These are phyloP conservation scores for Euplexia lucipara DNA, from an alignment of 2,888 invertebrate genomes.

Conservation along the genomic window DNA sequence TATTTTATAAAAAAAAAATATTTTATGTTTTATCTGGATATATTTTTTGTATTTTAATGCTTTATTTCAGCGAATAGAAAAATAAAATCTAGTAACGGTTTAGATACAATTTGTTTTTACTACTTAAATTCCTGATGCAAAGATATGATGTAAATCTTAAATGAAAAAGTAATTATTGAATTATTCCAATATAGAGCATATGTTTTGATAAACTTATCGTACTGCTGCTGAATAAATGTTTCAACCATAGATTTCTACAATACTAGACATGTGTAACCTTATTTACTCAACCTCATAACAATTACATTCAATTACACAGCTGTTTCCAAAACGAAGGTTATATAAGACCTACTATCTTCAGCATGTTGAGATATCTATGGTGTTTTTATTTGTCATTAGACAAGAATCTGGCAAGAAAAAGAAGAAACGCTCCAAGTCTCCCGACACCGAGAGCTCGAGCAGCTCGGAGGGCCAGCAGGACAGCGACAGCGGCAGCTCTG, in stretches of 20 bases:
- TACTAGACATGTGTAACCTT: constrained; percentile 1
- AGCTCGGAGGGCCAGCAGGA: constrained; percentile 81
- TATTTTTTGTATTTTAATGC: constrained; percentile 13
- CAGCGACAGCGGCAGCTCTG: constrained; percentile 83
- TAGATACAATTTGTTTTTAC: not conserved
- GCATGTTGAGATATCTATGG: constrained; percentile 23
- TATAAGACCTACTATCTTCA: not conserved
- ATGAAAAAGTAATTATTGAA: not conserved
- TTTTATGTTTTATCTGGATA: constrained; percentile 6
- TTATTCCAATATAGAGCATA: not conserved
- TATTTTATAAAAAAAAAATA: not conserved
- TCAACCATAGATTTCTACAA: not conserved
- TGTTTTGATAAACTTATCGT: not conserved
- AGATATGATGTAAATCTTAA: not conserved
- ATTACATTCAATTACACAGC: constrained; percentile 23
- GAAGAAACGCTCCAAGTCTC: constrained; percentile 91
- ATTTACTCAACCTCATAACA: constrained; percentile 2
- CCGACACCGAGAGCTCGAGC: constrained; percentile 88
- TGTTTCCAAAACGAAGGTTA: constrained; percentile 28
- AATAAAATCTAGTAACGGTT: not conserved
- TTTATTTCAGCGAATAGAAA: constrained; percentile 23
- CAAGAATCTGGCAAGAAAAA: constrained; percentile 88
- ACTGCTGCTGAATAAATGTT: not conserved
- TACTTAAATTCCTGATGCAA: not conserved
- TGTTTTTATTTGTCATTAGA: constrained; percentile 67